Evolutionary conservation across 2,797 vertebrate species (phyloP).

Genomic region (Falco novaeseelandiae): DNA sequence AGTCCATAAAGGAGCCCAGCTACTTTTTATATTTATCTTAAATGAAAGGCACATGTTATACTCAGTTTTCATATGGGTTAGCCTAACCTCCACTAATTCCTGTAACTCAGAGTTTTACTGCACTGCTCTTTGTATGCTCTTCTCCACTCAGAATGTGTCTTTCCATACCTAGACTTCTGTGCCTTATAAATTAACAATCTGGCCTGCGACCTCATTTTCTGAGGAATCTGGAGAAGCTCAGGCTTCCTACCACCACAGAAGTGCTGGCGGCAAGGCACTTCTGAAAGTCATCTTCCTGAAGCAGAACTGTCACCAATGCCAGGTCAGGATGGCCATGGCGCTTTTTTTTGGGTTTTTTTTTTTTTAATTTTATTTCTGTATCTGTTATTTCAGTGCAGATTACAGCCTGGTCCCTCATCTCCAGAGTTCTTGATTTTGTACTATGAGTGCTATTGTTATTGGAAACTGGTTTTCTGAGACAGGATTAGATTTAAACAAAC

Average conservation of each 20-base stretch:
- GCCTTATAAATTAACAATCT: neutral
- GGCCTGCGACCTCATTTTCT: neutral
- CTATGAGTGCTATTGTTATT: neutral
- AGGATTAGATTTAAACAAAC: neutral
- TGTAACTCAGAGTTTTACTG: neutral
- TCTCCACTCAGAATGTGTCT: neutral
- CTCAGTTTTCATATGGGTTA: neutral
- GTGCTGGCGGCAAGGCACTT: neutral
- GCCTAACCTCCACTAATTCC: neutral
- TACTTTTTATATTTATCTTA: neutral
- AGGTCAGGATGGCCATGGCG: neutral
- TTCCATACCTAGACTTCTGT: neutral
- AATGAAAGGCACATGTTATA: neutral
- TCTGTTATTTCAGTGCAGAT: neutral
- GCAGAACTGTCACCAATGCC: neutral
- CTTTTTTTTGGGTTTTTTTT: neutral
- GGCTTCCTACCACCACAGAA: neutral
- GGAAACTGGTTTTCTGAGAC: neutral
- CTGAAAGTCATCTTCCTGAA: neutral
- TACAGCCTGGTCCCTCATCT: neutral
- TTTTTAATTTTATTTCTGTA: neutral
- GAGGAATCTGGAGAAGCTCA: neutral
- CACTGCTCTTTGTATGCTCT: neutral
- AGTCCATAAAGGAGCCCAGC: neutral
- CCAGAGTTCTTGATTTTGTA: neutral